Percentiles rank a stretch among this genome's conserved stretches.
Conservation (phyloP, 2,113 vertebrate species). For the Colistium nudipinnis region DNA sequence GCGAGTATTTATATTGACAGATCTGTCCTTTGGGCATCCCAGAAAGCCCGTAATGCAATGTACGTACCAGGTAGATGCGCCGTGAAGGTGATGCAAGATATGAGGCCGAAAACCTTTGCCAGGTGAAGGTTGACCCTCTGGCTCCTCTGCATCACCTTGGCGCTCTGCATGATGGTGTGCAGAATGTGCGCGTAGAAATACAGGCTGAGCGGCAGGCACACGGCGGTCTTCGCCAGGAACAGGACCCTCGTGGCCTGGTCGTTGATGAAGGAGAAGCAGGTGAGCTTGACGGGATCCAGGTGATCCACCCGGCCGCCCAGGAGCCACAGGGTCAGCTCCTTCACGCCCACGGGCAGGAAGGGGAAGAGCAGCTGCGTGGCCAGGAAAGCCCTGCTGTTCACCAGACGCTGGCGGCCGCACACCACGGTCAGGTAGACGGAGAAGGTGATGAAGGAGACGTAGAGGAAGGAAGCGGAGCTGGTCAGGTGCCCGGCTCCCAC, state of each 20-base stretch:
- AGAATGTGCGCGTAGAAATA: conserved; percentile 68
- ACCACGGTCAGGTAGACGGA: conserved; percentile 69
- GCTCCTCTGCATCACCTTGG: conserved; percentile 58
- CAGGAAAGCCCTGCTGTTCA: conserved; percentile 61
- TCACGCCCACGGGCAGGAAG: conserved; percentile 52
- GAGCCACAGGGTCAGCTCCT: conserved; percentile 53
- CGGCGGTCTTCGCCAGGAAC: conserved; percentile 44
- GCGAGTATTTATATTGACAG: too few relatives aligned
- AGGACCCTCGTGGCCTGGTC: conserved; percentile 48
- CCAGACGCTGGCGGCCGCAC: conserved; percentile 45
- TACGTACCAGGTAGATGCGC: conserved; percentile 71
- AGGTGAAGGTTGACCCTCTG: conserved; percentile 62
- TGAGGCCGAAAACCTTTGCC: conserved; percentile 68
- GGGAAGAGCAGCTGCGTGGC: conserved; percentile 60
- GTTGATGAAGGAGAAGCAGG: conserved; percentile 73
- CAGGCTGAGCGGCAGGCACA: conserved; percentile 61
- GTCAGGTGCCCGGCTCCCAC: conserved; percentile 60
- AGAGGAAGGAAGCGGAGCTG: conserved; percentile 61
- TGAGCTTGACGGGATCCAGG: conserved; percentile 58
- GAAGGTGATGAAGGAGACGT: conserved; percentile 69
- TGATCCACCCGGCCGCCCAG: conserved; percentile 36
- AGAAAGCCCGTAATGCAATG: background rate
- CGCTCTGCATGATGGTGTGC: conserved; percentile 49
- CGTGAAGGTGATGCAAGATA: conserved; percentile 65
- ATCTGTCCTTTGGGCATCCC: background rate